Conservation (phyloP, 2,113 vertebrate genomes). For the Pterophyllum scalare region DNA sequence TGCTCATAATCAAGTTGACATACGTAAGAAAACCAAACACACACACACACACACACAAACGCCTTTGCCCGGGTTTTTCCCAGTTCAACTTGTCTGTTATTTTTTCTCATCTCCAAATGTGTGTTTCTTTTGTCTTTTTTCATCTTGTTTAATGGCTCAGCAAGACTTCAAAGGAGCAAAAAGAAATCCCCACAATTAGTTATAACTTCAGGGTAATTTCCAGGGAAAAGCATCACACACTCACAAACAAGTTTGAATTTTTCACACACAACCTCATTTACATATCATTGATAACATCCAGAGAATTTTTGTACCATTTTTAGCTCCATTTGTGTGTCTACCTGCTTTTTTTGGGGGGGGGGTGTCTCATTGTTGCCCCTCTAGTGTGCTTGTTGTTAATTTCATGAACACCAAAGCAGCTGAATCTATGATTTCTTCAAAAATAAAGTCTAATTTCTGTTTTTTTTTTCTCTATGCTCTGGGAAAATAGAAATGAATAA, state of each 20-base stretch:
- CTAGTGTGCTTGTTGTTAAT: too few relatives aligned
- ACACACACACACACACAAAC: background rate
- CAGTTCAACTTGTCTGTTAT: background rate
- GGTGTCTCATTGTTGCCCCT: too few relatives aligned
- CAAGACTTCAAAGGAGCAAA: background rate
- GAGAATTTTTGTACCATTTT: too few relatives aligned
- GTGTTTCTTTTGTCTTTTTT: background rate
- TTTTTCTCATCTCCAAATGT: background rate
- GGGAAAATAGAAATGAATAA: too few relatives aligned
- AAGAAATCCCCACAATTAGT: background rate
- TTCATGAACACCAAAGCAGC: too few relatives aligned
- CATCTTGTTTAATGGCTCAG: background rate
- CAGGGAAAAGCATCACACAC: background rate
- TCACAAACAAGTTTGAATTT: too few relatives aligned
- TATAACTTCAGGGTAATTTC: background rate
- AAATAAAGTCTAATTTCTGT: too few relatives aligned
- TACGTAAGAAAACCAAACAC: background rate
- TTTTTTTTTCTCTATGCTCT: too few relatives aligned
- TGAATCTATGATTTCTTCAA: too few relatives aligned
- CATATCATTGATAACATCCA: background rate
- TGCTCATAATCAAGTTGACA: background rate
- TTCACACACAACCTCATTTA: background rate
- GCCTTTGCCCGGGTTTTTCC: constrained; percentile 17
- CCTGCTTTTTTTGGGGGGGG: too few relatives aligned
- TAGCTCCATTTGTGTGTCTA: too few relatives aligned